A percentile compares a stretch with the other conserved stretches of the same genome.
Evolutionary conservation across 2,113 vertebrate genomes (phyloP).

Genomic region (Melanerpes aurifrons): DNA sequence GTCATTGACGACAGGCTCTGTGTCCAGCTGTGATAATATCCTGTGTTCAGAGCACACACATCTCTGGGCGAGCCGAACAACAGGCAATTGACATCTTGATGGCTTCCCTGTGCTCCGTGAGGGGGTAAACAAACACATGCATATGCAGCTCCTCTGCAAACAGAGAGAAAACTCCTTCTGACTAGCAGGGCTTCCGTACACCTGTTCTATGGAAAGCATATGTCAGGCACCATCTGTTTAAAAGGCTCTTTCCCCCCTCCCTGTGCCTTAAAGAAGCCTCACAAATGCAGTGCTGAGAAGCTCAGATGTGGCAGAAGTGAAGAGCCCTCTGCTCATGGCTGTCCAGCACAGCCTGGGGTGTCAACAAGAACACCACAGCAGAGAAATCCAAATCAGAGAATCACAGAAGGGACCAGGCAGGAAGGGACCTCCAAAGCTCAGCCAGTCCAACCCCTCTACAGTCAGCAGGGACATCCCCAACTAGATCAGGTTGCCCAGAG

Average conservation of each 20-base stretch:
- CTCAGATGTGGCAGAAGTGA: background rate
- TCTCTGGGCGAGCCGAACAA: conserved; percentile 48
- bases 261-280: background rate
- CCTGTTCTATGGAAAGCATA: conserved; percentile 10
- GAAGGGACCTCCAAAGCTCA: too few species aligned
- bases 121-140: conserved; percentile 27
- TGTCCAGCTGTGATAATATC: conserved; percentile 64
- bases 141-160: background rate
- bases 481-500: too few species aligned
- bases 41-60: conserved; percentile 15
- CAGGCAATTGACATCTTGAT: conserved; percentile 33
- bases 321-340: background rate
- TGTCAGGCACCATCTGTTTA: conserved; percentile 28
- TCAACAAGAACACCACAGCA: conserved; percentile 43
- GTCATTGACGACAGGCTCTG: conserved; percentile 42
- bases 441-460: too few species aligned
- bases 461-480: too few species aligned
- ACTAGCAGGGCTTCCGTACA: background rate
- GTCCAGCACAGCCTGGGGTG: conserved; percentile 13
- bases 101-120: conserved; percentile 31
- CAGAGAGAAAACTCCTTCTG: background rate
- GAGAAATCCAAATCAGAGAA: background rate
- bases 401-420: too few species aligned
- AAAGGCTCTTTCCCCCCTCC: background rate
- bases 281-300: background rate